Base-by-base conservation (phyloP, 2,888 invertebrate genomes). In the Vannuccia rotundouncinata region DNA sequence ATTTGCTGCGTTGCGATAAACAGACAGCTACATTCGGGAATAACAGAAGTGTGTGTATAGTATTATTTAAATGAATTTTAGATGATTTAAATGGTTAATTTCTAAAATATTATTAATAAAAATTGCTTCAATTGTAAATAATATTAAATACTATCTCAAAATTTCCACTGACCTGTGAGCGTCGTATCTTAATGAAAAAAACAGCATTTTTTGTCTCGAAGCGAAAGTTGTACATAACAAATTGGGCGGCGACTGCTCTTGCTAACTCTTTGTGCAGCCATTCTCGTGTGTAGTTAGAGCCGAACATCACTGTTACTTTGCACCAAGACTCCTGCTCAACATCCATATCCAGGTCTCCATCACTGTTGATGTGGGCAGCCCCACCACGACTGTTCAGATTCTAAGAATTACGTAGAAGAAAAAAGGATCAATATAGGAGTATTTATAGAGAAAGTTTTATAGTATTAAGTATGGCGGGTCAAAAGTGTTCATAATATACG, bases 131-230 rank as follows among this genome's bases (percentile, higher is more conserved):
- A n/a, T n/a, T n/a, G n/a, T n/a, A n/a, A n/a, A n/a, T n/a, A n/a
- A n/a, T n/a, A n/a, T n/a, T n/a, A n/a, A n/a, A n/a, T n/a, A n/a
- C n/a, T n/a, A n/a, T n/a, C n/a, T n/a, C n/a, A n/a, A n/a, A n/a
- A n/a, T n/a, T n/a, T n/a, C n/a, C n/a, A n/a, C n/a, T n/a, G n/a
- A 66, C 66, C 66, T 66, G 66, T 22, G 66, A 66, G 2, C 66
- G 10, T 27, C 22, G 66, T 17, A 66, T 66, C 10, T 22, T 5
- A 27, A 66, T 66, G 66, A 66, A 66, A 27, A 66, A 66, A 27
- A 66, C 66, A 27, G 66, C 66, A 66, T 66, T 66, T 27, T 22
- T 66, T 17, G 66, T 66, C 66, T 66, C 66, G 22, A 66, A 66
- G 66, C 66, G 66, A 22, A 66, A 66, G 66, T 66, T 66, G 66